Percentiles rank a stretch among this genome's conserved stretches.
Evolutionary conservation across 2,888 invertebrate genomes (phyloP).

Genomic region (Idaea biselata): DNA sequence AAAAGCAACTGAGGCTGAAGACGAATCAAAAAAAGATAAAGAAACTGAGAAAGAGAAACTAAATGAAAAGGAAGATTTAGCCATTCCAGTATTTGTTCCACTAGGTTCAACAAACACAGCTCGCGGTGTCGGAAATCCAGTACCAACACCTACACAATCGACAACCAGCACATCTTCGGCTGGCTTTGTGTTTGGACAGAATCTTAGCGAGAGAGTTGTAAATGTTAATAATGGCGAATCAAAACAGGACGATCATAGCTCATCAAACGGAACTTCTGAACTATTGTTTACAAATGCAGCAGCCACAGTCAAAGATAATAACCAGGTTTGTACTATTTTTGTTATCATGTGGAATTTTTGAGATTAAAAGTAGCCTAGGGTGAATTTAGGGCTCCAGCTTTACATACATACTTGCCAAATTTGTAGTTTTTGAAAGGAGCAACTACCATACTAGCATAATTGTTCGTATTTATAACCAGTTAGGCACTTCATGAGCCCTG

Average conservation of each 20-base stretch:
- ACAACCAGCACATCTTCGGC: conserved; percentile 71
- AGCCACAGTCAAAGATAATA: conserved; percentile 74
- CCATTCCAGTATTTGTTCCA: conserved; percentile 73
- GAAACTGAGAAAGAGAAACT: conserved; percentile 47
- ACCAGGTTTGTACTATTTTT: conserved; percentile 46
- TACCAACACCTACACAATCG: conserved; percentile 67
- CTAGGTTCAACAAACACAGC: conserved; percentile 60
- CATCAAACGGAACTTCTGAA: conserved; percentile 82
- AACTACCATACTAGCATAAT: no score
- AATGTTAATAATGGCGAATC: conserved; percentile 77
- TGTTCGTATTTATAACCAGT: no score
- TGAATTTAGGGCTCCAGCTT: no score
- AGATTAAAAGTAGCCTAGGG: no score
- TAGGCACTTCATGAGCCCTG: no score
- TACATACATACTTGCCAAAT: no score
- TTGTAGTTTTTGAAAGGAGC: no score
- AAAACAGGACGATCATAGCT: conserved; percentile 55
- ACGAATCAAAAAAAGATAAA: conserved; percentile 46
- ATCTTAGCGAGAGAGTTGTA: conserved; percentile 90
- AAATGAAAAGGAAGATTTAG: conserved; percentile 43
- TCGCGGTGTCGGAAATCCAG: conserved; percentile 67
- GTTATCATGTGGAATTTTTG: no score
- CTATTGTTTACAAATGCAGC: conserved; percentile 88
- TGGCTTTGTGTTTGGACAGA: conserved; percentile 95
- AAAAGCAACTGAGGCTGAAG: conserved; percentile 40